Conservation (phyloP, 2,888 invertebrate genomes). For the Didymodactylos carnosus region DNA sequence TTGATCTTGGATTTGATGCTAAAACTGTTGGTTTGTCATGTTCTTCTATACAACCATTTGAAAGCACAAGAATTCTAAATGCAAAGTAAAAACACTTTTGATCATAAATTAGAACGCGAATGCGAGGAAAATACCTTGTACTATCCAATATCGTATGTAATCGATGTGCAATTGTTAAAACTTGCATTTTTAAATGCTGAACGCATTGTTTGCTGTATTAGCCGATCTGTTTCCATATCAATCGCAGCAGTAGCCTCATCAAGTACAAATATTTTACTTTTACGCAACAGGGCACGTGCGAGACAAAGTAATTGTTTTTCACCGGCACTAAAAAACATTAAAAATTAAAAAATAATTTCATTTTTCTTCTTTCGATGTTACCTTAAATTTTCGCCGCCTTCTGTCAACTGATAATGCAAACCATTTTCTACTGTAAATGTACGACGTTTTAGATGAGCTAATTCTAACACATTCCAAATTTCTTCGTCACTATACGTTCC, state of each 20-base stretch:
- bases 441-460: constrained; percentile 21
- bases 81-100: not conserved
- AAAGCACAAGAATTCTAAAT: not conserved
- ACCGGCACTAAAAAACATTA: constrained; percentile 25
- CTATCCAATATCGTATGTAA: constrained; percentile 14
- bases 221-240: constrained; percentile 11
- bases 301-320: constrained; percentile 32
- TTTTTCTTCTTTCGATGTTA: not conserved
- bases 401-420: constrained; percentile 23
- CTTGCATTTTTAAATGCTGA: constrained; percentile 27
- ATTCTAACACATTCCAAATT: constrained; percentile 26
- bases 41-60: not conserved
- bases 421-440: constrained; percentile 23
- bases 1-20: not conserved
- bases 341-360: not conserved
- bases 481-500: constrained; percentile 21
- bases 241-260: constrained; percentile 31
- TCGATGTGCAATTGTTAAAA: constrained; percentile 33
- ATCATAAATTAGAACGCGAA: too few species aligned
- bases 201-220: constrained; percentile 28
- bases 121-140: not conserved
- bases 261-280: constrained; percentile 28
- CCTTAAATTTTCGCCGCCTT: constrained; percentile 31
- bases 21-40: not conserved
- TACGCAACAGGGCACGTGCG: constrained; percentile 29